Conservation (phyloP, 2,113 vertebrate species). For the Microtus ochrogaster region DNA sequence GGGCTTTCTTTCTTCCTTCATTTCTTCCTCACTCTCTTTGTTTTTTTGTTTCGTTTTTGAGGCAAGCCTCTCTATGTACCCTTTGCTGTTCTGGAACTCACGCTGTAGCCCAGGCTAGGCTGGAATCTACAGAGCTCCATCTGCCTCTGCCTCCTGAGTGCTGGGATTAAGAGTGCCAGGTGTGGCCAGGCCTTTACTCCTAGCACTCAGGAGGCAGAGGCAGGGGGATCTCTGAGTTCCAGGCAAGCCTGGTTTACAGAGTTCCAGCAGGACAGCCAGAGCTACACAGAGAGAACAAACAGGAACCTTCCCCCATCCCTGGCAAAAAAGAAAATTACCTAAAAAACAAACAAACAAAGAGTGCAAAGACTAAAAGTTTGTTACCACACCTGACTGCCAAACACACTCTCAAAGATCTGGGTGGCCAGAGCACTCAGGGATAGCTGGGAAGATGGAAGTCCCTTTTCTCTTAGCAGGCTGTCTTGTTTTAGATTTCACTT, state of each 20-base stretch:
- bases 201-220: background rate
- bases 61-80: background rate
- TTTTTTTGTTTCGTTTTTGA: background rate
- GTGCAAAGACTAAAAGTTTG: background rate
- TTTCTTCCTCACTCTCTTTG: too few relatives aligned
- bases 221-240: background rate
- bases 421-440: background rate
- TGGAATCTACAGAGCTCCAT: background rate
- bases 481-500: conserved; percentile 22
- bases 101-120: background rate
- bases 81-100: background rate
- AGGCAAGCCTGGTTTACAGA: background rate
- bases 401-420: conserved; percentile 37
- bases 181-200: background rate
- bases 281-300: background rate
- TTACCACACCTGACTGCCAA: background rate
- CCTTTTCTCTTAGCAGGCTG: background rate
- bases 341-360: background rate
- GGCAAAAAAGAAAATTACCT: background rate
- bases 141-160: background rate
- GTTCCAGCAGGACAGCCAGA: background rate
- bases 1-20: background rate
- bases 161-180: background rate
- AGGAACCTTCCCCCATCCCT: background rate
- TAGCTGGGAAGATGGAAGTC: background rate